Conservation (phyloP, 2,888 invertebrate genomes). For the Seira sanloemensis region DNA sequence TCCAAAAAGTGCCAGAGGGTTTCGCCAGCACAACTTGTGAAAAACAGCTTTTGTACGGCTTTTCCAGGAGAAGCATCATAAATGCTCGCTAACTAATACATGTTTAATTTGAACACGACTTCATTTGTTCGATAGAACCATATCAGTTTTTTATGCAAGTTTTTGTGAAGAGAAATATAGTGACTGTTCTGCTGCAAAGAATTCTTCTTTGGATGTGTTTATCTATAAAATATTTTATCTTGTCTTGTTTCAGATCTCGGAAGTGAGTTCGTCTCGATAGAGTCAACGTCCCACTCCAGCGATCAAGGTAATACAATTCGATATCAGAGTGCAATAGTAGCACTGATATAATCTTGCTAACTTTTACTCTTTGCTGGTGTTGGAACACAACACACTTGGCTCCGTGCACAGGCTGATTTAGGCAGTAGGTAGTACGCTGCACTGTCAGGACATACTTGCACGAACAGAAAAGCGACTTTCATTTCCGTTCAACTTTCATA, state of each 20-base stretch:
- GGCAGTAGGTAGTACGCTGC: no score
- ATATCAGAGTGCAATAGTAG: constrained; percentile 2
- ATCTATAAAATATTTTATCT: constrained; percentile 45
- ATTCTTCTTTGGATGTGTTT: constrained; percentile 12
- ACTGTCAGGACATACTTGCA: no score
- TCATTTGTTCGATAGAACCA: neutral
- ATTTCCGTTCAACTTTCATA: constrained; percentile 27
- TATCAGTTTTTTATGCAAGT: constrained; percentile 1
- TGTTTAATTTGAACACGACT: neutral
- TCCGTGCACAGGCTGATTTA: no score
- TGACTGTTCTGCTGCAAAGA: neutral
- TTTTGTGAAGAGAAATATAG: neutral
- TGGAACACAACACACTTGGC: no score
- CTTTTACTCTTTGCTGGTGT: no score
- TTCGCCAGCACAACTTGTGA: neutral
- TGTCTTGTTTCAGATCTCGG: constrained; percentile 67
- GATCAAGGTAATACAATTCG: constrained; percentile 70
- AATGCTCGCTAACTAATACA: neutral
- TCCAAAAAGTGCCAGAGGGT: constrained; percentile 17
- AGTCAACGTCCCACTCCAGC: constrained; percentile 66
- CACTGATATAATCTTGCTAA: neutral
- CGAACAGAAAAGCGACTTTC: no score
- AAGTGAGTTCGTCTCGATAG: constrained; percentile 69
- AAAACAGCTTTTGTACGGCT: neutral
- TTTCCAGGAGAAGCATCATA: neutral